Base-by-base conservation (phyloP, 2,888 invertebrate genomes). In the Plebejus argus region DNA sequence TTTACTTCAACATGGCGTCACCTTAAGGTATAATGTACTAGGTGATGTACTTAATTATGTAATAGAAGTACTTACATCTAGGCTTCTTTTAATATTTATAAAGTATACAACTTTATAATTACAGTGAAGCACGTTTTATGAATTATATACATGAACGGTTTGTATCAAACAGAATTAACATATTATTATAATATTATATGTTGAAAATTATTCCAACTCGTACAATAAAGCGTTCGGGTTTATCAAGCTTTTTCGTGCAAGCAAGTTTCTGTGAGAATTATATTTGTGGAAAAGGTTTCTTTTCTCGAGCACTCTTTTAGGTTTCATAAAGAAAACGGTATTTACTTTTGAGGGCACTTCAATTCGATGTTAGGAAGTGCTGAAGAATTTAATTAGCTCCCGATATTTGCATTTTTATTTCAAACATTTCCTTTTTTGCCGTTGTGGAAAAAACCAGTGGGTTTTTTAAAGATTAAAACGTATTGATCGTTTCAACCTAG, bases 331-430 rank as follows among this genome's bases (percentile, higher is more conserved):
- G 53, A 74, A 74, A 45, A 72, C 49, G 74, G 8, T 72, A 10
- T 72, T 74, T 74, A 74, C 74, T 74, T 53, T 74, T 53, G 49
- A 72, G 72, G 45, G 23, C 49, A 39, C 72, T 72, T 20, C 23
- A 72, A 72, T 71, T 20, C 4, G 39, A 72, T 49, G 15, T 72
- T 72, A 72, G 28, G 18, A 72, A 72, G 49, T 23, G 28, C 18
- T 74, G 23, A 53, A 74, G 53, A 33, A 53, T 72, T 72, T 74
- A 74, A 74, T 74, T 74, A 74, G 74, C 28, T 74, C 18, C 49
- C 49, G 1, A 74, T 23, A 74, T 74, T 74, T 74, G 7, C 49
- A 74, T 74, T 33, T 74, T 23, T 72, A 72, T 72, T 20, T 20
- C 20, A 39, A 72, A 72, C 10, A 5, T 45, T 72, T 39, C 72